Percentiles rank a stretch among this genome's conserved stretches.
Evolutionary conservation across 2,888 invertebrate species (phyloP).

Genomic region (Schizaphis graminum): DNA sequence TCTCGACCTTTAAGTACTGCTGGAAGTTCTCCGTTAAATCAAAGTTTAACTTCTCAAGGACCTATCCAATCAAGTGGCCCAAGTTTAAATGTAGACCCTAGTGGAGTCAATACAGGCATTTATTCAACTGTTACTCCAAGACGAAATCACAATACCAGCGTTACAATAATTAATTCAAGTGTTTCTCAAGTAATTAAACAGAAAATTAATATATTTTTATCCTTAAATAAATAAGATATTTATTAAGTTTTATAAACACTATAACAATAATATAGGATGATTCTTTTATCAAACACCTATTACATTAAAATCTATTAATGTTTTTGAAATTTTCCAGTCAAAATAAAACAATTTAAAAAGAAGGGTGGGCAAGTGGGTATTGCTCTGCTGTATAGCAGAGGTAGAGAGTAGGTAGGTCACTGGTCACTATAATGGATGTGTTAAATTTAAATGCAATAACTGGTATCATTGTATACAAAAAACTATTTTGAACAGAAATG

Average conservation of each 20-base stretch:
- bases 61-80: slow-evolving; percentile 63
- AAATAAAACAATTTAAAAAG: too few species aligned
- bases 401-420: too few species aligned
- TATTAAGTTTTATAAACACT: not conserved
- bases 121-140: slow-evolving; percentile 66
- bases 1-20: slow-evolving; percentile 67
- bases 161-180: slow-evolving; percentile 77
- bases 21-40: slow-evolving; percentile 69
- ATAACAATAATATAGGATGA: too few species aligned
- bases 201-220: not conserved
- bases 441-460: too few species aligned
- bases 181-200: slow-evolving; percentile 70
- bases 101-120: slow-evolving; percentile 34
- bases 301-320: too few species aligned
- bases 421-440: too few species aligned
- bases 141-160: slow-evolving; percentile 77
- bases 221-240: not conserved
- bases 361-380: too few species aligned
- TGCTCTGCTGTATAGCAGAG: too few species aligned
- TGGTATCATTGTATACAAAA: too few species aligned
- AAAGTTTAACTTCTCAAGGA: slow-evolving; percentile 68
- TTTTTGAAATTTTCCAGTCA: too few species aligned
- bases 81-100: slow-evolving; percentile 55
- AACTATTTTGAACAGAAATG: too few species aligned
- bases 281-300: too few species aligned